Percentiles rank a stretch among this genome's conserved stretches.
Conservation (phyloP, 2,113 vertebrate species). For the Scomber japonicus region DNA sequence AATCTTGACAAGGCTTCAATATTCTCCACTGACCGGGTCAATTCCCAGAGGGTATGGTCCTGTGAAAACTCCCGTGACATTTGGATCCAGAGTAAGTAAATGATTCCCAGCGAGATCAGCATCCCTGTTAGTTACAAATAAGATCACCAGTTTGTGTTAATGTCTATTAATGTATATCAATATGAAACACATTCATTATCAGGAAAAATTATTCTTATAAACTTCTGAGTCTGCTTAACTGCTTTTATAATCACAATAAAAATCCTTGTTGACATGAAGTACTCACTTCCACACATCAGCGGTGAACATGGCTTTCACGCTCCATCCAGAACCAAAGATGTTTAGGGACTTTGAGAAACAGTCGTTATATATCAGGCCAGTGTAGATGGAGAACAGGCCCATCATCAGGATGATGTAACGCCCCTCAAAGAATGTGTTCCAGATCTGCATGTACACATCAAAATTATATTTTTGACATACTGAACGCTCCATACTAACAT, state of each 20-base stretch:
- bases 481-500: too few relatives aligned
- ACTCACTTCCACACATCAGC: conserved; percentile 85
- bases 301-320: conserved; percentile 88
- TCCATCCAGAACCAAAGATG: conserved; percentile 95
- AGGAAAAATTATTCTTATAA: neutral
- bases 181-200: neutral
- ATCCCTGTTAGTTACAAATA: conserved; percentile 52
- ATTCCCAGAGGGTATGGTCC: conserved; percentile 96
- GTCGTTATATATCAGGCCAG: conserved; percentile 98
- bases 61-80: conserved; percentile 89
- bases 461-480: neutral
- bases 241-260: neutral
- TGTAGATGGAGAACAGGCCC: conserved; percentile 97
- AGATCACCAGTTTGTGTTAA: neutral
- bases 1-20: neutral
- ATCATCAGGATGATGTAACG: conserved; percentile 97
- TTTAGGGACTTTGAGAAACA: conserved; percentile 98
- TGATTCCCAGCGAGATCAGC: conserved; percentile 26
- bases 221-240: neutral
- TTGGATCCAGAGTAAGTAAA: conserved; percentile 89
- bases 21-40: conserved; percentile 90
- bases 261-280: neutral
- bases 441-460: conserved; percentile 84
- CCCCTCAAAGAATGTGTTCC: conserved; percentile 94
- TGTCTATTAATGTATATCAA: neutral